These are phyloP conservation scores for Siniperca scherzeri DNA, from an alignment of 2,797 vertebrate genomes.

Conservation along the genomic window DNA sequence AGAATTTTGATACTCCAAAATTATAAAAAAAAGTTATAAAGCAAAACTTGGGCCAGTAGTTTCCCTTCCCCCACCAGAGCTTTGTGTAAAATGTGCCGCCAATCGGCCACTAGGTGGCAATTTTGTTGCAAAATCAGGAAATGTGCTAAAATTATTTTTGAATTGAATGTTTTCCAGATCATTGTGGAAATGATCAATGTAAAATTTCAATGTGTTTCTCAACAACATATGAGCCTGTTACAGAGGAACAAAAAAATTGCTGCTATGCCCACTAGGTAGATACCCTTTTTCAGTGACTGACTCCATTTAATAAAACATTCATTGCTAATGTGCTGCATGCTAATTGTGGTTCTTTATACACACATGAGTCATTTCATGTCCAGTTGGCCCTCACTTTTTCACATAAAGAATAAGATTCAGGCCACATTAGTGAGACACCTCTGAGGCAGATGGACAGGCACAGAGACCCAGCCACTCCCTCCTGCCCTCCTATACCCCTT, in stretches of 20 bases:
- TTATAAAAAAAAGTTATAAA: too few species aligned
- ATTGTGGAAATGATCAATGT: neutral
- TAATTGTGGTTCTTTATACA: neutral
- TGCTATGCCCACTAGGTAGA: conserved; percentile 25
- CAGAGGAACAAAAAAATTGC: conserved; percentile 39
- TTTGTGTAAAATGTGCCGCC: too few species aligned
- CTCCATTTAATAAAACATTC: conserved; percentile 50
- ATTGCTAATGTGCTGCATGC: neutral
- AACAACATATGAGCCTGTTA: neutral
- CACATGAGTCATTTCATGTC: neutral
- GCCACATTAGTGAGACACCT: neutral
- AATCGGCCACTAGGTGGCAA: too few species aligned
- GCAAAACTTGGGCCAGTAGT: too few species aligned
- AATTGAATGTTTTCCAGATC: too few species aligned
- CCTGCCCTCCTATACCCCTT: too few species aligned
- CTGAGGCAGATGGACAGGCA: conserved; percentile 32
- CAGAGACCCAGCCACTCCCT: too few species aligned
- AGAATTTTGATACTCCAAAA: too few species aligned
- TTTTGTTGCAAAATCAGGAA: too few species aligned
- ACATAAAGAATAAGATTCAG: neutral
- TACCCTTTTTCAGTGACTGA: conserved; percentile 49
- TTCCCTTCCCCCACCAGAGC: too few species aligned
- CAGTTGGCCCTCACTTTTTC: neutral
- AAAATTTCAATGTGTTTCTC: neutral
- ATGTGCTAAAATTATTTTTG: too few species aligned